Conservation (phyloP, 2,797 vertebrate genomes). For the Anableps anableps region DNA sequence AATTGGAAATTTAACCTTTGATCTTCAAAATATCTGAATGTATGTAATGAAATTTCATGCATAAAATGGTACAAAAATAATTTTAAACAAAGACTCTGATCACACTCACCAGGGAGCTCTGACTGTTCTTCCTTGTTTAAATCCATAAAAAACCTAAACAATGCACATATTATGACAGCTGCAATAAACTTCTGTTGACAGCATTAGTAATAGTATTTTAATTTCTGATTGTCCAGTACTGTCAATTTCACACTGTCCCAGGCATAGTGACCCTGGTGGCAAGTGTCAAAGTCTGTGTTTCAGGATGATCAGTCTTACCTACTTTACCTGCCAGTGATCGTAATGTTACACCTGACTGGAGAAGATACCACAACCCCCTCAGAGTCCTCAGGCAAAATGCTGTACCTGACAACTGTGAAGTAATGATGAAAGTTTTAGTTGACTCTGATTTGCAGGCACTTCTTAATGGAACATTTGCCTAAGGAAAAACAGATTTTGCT, state of each 20-base stretch:
- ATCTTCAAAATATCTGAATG: no score
- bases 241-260: background rate
- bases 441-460: constrained; percentile 31
- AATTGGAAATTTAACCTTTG: no score
- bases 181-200: no score
- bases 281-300: background rate
- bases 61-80: background rate
- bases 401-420: constrained; percentile 49
- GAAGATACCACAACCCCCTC: constrained; percentile 41
- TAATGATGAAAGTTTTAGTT: constrained; percentile 36
- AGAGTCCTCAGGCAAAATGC: constrained; percentile 47
- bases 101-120: no score
- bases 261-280: background rate
- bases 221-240: background rate
- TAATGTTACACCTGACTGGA: constrained; percentile 6
- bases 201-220: background rate
- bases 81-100: background rate
- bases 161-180: background rate
- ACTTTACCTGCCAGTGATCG: background rate
- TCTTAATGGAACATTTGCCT: constrained; percentile 20
- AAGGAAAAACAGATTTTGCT: constrained; percentile 3
- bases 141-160: background rate
- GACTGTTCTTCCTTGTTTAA: background rate
- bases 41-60: no score
- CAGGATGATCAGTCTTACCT: background rate